Percentiles rank a stretch among this genome's conserved stretches.
Conservation (phyloP, 2,888 invertebrate species). For the Lasioglossum leucozonium region DNA sequence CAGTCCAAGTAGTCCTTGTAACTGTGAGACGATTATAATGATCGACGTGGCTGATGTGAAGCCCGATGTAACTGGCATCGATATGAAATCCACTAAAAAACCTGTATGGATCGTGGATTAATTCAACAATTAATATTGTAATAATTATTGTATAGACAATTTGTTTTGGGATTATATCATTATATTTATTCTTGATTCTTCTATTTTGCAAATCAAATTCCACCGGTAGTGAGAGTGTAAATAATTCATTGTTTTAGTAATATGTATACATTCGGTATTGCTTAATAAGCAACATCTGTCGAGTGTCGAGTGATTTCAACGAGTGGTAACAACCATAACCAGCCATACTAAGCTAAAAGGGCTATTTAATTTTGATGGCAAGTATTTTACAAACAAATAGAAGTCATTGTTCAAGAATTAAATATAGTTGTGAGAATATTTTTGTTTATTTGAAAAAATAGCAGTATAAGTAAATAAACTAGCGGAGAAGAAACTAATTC, state of each 20-base stretch:
- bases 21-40: conserved; percentile 94
- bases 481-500: not conserved
- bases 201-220: not conserved
- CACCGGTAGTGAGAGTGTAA: not conserved
- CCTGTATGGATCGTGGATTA: conserved; percentile 85
- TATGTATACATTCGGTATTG: not conserved
- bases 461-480: not conserved
- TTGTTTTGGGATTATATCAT: not conserved
- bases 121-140: not conserved
- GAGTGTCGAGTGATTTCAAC: not conserved
- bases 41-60: conserved; percentile 96
- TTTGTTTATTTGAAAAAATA: not conserved
- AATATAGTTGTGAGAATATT: not conserved
- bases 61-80: conserved; percentile 94
- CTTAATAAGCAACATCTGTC: not conserved
- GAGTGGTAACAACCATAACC: not conserved
- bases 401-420: not conserved
- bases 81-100: conserved; percentile 95
- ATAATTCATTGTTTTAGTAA: too few species aligned
- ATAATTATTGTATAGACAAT: not conserved
- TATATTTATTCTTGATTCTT: not conserved
- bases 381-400: not conserved
- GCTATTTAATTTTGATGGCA: not conserved
- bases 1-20: conserved; percentile 91
- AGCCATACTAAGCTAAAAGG: not conserved